Evolutionary conservation across 2,888 invertebrate genomes (phyloP).

Genomic region (Metacarcinus magister): DNA sequence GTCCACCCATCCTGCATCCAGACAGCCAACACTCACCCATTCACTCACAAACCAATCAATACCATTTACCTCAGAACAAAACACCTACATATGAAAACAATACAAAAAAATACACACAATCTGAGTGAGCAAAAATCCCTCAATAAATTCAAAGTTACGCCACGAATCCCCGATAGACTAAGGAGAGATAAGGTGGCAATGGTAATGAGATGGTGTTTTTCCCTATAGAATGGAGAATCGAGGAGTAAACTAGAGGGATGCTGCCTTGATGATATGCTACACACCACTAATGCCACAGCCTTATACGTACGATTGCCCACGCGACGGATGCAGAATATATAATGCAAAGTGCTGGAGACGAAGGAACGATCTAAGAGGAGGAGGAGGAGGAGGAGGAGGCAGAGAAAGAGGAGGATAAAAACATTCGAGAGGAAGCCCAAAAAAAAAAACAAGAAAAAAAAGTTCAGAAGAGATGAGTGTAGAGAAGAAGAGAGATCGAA

Average conservation of each 20-base stretch:
- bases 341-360: background rate
- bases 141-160: background rate
- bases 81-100: background rate
- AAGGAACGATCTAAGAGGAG: background rate
- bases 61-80: background rate
- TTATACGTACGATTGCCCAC: slow-evolving; percentile 8
- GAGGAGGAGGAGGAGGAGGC: background rate
- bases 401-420: too few relatives aligned
- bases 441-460: background rate
- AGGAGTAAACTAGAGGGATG: background rate
- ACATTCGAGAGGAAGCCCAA: too few relatives aligned
- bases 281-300: background rate
- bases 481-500: background rate
- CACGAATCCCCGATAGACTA: background rate
- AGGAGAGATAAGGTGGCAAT: background rate
- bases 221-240: background rate
- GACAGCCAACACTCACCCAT: too few relatives aligned
- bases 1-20: too few relatives aligned
- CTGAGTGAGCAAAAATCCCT: background rate
- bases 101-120: background rate
- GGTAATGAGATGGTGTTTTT: background rate
- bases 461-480: background rate
- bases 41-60: background rate
- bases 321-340: slow-evolving; percentile 20
- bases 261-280: slow-evolving; percentile 6